Base-by-base conservation (phyloP, 2,888 invertebrate genomes). In the Watsonalla binaria region DNA sequence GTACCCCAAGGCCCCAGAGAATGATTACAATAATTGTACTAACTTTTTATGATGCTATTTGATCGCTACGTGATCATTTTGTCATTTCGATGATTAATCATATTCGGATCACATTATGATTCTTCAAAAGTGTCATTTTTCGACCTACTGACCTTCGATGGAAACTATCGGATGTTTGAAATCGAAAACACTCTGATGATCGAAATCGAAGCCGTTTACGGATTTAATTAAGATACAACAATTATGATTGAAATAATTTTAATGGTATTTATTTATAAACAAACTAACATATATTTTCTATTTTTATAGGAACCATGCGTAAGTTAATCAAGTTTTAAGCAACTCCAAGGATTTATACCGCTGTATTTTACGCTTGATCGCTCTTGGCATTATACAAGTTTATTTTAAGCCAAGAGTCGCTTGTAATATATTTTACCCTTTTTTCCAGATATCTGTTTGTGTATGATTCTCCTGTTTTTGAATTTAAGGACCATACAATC, bases 301-400 rank as follows among this genome's bases (percentile, higher is more conserved):
- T 89, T 88, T 86, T 90, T 89, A 83, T 91, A 91, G 91, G 91
- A 91, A 91, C 84, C 90, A 91, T 85, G 91, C 88, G 91, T 91
- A 91, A 91, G 91, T 91, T 70, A 72, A 70, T 72, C 73, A 76
- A 82, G 70, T 82, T 82, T 68, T 86, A 81, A 80, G 87, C 84
- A 82, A 81, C 78, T 74, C 62, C 63, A 70, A 74, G 71, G 70
- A 74, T 65, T 68, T 71, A 61, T 63, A 68, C 70, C 70, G 88
- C 88, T 89, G 88, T 88, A 86, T 72, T 81, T 82, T 81, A 67
- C 58, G 86, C 86, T 87, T 84, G 59, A 59, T 68, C 65, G 66
- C 63, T 72, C 70, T 78, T 78, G 80, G 82, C 71, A 65, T 57
- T 54, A 68, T 71, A 75, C 70, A 68, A 68, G 63, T 68, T 76